These are phyloP conservation scores for Glyphotaelius pellucidus DNA, from an alignment of 2,888 invertebrate genomes.

Conservation along the genomic window DNA sequence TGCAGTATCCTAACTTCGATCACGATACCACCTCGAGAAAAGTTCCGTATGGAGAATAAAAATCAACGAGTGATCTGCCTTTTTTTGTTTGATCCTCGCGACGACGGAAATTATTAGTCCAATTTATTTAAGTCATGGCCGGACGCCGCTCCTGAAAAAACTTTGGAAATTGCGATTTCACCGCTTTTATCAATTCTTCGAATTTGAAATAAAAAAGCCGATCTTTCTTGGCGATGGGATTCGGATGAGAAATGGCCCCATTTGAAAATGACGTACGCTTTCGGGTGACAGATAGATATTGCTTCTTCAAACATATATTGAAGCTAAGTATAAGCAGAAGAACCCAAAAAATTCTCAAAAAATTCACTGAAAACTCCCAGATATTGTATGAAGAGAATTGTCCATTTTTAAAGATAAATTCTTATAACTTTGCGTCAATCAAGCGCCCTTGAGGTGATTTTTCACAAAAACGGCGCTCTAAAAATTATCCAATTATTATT, in stretches of 20 bases:
- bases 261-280: slow-evolving; percentile 54
- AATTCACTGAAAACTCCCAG: not conserved
- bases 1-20: slow-evolving; percentile 29
- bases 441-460: too few species aligned
- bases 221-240: not conserved
- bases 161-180: slow-evolving; percentile 56
- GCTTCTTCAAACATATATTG: slow-evolving; percentile 50
- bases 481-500: too few species aligned
- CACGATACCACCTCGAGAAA: not conserved
- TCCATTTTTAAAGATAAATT: too few species aligned
- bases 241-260: slow-evolving; percentile 44
- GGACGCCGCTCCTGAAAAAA: slow-evolving; percentile 52
- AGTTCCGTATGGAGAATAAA: not conserved
- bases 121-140: slow-evolving; percentile 62
- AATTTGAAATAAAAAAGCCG: slow-evolving; percentile 48
- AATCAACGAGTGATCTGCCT: not conserved
- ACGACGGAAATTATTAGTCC: slow-evolving; percentile 58
- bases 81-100: slow-evolving; percentile 39
- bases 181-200: slow-evolving; percentile 57
- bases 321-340: slow-evolving; percentile 4
- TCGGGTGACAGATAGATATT: slow-evolving; percentile 57
- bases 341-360: not conserved
- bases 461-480: too few species aligned
- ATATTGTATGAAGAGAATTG: too few species aligned
- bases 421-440: too few species aligned